Conservation (phyloP, 2,797 vertebrate genomes). For the Eremophila alpestris region DNA sequence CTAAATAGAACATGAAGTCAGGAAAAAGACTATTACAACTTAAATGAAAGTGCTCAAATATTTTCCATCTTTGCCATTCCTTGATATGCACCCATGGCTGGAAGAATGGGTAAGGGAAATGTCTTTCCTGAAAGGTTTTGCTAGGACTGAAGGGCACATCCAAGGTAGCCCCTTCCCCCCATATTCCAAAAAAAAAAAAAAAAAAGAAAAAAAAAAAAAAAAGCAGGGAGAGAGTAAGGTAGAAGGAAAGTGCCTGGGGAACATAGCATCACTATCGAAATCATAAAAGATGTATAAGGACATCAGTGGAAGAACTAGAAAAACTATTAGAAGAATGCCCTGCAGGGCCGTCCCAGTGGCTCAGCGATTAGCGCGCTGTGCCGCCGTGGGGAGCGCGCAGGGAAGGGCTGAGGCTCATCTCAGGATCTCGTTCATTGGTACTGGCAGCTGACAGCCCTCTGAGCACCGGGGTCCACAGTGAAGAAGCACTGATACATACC, state of each 20-base stretch:
- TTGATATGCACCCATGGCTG: not conserved
- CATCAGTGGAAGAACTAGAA: constrained; percentile 58
- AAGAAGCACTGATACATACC: not conserved
- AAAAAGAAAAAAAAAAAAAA: not conserved
- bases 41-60: not conserved
- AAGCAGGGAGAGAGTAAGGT: constrained; percentile 19
- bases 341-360: constrained; percentile 32
- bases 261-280: constrained; percentile 46
- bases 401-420: not conserved
- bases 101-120: not conserved
- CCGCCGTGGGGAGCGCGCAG: not conserved
- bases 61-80: constrained; percentile 6
- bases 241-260: constrained; percentile 56
- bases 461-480: not conserved
- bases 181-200: not conserved
- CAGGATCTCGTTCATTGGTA: not conserved
- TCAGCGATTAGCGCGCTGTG: constrained; percentile 1
- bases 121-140: not conserved
- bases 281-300: constrained; percentile 68
- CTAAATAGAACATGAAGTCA: not conserved
- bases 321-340: constrained; percentile 55
- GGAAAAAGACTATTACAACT: not conserved
- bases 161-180: not conserved
- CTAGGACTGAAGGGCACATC: constrained; percentile 11
- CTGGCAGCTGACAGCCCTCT: not conserved